Conservation (phyloP, 1,140 invertebrate genomes). For the Phymastichus coffea region DNA sequence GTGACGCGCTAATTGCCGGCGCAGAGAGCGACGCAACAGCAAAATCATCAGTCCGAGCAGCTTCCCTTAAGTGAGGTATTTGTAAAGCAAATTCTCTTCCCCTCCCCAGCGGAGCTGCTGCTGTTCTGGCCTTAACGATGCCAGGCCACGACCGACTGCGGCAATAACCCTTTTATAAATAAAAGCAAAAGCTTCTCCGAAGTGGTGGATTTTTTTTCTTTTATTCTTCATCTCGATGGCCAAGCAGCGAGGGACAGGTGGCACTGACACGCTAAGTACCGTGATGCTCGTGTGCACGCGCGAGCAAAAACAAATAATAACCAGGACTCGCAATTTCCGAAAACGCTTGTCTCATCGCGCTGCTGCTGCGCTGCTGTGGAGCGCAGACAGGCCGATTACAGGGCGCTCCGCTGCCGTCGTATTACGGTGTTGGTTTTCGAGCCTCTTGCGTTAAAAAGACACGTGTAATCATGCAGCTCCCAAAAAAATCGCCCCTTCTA, state of each 20-base stretch:
- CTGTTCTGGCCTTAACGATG: no score
- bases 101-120: no score
- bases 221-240: not conserved
- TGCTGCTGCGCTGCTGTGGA: slow-evolving; percentile 27
- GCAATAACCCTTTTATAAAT: no score
- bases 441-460: slow-evolving; percentile 60
- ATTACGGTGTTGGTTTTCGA: slow-evolving; percentile 61
- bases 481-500: slow-evolving; percentile 20
- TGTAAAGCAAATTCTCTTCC: slow-evolving; percentile 16
- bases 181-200: no score
- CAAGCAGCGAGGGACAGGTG: slow-evolving; percentile 36
- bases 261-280: slow-evolving; percentile 48
- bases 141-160: no score
- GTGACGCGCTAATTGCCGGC: no score
- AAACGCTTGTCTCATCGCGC: slow-evolving; percentile 55
- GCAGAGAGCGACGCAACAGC: no score
- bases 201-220: no score
- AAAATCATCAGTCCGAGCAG: no score
- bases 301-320: slow-evolving; percentile 55
- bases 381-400: slow-evolving; percentile 47
- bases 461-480: slow-evolving; percentile 53
- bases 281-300: slow-evolving; percentile 35
- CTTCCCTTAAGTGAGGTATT: not conserved
- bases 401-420: slow-evolving; percentile 51
- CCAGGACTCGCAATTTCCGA: slow-evolving; percentile 49